Evolutionary conservation across 2,888 invertebrate species (phyloP), one percentile per base, ranked within the genome.

Genomic region (Euzetes globulus): DNA sequence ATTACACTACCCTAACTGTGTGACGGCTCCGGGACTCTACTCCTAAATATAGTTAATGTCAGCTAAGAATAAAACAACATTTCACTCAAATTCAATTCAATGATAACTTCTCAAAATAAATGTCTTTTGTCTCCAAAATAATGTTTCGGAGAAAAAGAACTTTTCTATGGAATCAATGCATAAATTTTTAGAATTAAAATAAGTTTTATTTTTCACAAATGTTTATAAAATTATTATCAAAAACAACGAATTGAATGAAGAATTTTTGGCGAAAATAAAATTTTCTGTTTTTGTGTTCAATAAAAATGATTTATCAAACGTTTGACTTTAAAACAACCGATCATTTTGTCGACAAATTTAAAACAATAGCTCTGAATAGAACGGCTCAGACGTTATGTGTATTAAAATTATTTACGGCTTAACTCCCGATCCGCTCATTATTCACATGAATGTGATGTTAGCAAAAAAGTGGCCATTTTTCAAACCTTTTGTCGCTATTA

Each of bases 1-100:
- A 70, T 76, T 52, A 74, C 71, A 47, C 45, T 74, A 7, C 45
- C 70, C 45, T 70, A 47, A 70, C 63, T 29, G 15, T 29, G 15
- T 37, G 13, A 27, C 5, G 9, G 22, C 19, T 2, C 52, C 45
- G 52, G 11, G 22, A 33, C 65, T 60, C 13, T 60, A 25, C 9
- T 17, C 1, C 25, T 19, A 65, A 15, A 65, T 27, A 37, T 2
- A 17, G 33, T 63, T 6, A 65, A 65, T 22, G n/a, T n/a, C 1
- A 17, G 33, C 15, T 41, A 11, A 22, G 19, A 41, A 27, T 58
- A 58, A 25, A 19, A 65, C n/a, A 41, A 41, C 41, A 41, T 41
- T 41, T 41, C 9, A 41, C 41, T 41, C 13, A 13, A 41, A 41
- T 41, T 41, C 41, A 41, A 41, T 41, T 41, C 13, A 41, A 41